A percentile compares a stretch with the other conserved stretches of the same genome.
Evolutionary conservation across 1,140 invertebrate species (phyloP).

Genomic region (Maconellicoccus hirsutus): DNA sequence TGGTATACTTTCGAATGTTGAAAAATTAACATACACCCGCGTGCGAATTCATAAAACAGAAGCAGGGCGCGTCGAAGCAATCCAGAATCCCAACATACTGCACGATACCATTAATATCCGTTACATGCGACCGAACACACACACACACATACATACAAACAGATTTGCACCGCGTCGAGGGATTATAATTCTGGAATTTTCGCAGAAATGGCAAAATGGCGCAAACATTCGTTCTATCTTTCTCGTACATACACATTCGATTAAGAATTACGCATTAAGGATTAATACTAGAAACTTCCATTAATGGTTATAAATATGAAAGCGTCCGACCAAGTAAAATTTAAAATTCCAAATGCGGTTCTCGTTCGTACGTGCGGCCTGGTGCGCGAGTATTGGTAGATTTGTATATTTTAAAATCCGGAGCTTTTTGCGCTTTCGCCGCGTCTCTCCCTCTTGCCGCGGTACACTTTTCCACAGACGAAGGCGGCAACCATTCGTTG

Average conservation of each 20-base stretch:
- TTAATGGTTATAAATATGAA: constrained; percentile 23
- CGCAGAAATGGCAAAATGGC: neutral
- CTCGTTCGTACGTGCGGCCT: too few relatives aligned
- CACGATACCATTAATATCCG: too few relatives aligned
- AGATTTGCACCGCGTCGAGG: neutral
- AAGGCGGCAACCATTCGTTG: too few relatives aligned
- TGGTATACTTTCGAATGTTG: too few relatives aligned
- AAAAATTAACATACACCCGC: too few relatives aligned
- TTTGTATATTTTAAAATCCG: neutral
- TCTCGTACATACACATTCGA: neutral
- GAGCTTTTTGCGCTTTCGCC: neutral
- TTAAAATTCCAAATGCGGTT: constrained; percentile 15
- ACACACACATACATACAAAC: too few relatives aligned
- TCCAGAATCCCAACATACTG: too few relatives aligned
- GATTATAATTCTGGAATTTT: constrained; percentile 8
- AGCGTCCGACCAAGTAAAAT: constrained; percentile 17
- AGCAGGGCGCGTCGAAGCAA: too few relatives aligned
- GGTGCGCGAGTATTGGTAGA: too few relatives aligned
- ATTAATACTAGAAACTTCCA: constrained; percentile 21
- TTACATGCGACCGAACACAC: too few relatives aligned
- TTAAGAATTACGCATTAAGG: constrained; percentile 21
- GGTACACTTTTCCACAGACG: too few relatives aligned
- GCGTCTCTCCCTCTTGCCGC: neutral
- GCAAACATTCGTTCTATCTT: neutral
- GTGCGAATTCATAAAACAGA: too few relatives aligned